Evolutionary conservation across 37 sponge, comb jelly and placozoan genomes (phyloP), one percentile per base, ranked within the genome.

Genomic region (Chondrosia reniformis): DNA sequence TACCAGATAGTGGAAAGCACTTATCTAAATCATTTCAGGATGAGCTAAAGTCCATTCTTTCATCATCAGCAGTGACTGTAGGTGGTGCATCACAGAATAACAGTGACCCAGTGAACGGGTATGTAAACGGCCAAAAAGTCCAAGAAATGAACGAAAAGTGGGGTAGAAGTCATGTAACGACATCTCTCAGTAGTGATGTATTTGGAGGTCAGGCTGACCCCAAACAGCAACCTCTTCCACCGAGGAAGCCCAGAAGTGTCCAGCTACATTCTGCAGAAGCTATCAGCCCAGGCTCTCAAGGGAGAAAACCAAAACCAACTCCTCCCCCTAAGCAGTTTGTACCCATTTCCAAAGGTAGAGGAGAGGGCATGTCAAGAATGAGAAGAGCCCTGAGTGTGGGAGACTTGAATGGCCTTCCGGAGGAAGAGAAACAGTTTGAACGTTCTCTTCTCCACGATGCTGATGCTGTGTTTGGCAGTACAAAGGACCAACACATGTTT

Each of bases 401-500:
- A 1, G 39, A 8, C 36, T 24, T 69, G 17, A 1, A 4, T 17
- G 72, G 21, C n/a, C n/a, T 40, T 0, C 21, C 17, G n/a, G 44
- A 40, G 1, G 44, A 38, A 5, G 61, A 59, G 61, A 13, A 13
- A 6, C 10, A 10, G 15, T 21, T 69, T 8, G 72, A 38, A 25
- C 44, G 22, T n/a, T 13, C 72, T 44, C n/a, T 69, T 41, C 43
- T 69, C 21, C 72, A 43, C 1, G 72, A 69, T 7, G 44, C 39
- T 15, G 41, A 69, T 37, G 72, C 22, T 2, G 43, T 69, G 5
- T 69, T 69, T 40, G 72, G 72, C 25, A 69, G 72, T 44, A 69
- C 36, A 24, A 69, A 69, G 43, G 72, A 69, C 43, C 72, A 69
- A 25, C 72, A 69, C 72, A 41, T 34, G n/a, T 69, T 69, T 40